Base-by-base conservation (phyloP, 2,113 vertebrate species). In the Seriola aureovittata region DNA sequence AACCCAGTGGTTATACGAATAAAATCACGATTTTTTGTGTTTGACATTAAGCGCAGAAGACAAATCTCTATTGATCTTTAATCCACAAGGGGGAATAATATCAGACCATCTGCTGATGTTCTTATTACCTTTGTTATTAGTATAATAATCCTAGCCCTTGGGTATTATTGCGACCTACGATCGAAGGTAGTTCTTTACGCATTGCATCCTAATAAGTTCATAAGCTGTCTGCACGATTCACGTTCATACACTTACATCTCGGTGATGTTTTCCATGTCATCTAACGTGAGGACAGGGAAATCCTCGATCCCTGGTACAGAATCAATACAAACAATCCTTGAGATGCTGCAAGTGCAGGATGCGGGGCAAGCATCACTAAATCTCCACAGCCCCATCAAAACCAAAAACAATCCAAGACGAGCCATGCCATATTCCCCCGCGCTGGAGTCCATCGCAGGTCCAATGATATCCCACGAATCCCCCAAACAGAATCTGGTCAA, bases 211-310 rank as follows among this genome's bases (percentile, higher is more conserved):
- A 78, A 81, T 78, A 86, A 89, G 89, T 89, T 89, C 58, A 74
- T 34, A 60, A 69, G 78, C 82, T 70, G 72, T 70, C 36, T 34
- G 75, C 78, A 34, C 80, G 80, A 75, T 12, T 71, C 57, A 25
- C 72, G 59, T 82, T 46, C 78, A 68, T 34, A 50, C 91, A 97
- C 98, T 97, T 95, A 98, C 98, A 99, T 99, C 85, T 98, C 97
- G 62, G 97, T 98, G 95, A 99, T 96, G 92, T 97, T 98, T 94
- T 98, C 96, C 84, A 96, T 96, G 91, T 97, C 97, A 80, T 95
- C 95, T 69, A 95, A 89, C 86, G 95, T 92, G 91, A 98, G 93
- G 71, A 96, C 91, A 4, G 97, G 97, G 91, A 99, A 98, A 88
- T 97, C 97, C 93, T 95, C 87, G 89, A 99, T 95, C 87, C 96